Percentiles rank a stretch among this genome's conserved stretches.
Evolutionary conservation across 2,888 invertebrate species (phyloP).

Genomic region (Bembecia ichneumoniformis): DNA sequence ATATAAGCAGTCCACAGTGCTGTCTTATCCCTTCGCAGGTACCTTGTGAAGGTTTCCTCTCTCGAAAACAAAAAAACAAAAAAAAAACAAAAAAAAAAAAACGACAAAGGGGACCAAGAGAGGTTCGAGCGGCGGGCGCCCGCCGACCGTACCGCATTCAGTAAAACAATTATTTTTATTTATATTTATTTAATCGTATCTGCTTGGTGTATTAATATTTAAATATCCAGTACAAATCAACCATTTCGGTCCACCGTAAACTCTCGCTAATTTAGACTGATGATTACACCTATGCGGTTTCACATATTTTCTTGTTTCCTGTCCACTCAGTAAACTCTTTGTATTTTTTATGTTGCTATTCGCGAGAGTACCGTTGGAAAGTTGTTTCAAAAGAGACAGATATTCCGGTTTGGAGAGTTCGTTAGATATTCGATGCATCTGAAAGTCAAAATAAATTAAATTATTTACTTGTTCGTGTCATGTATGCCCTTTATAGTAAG

Average conservation of each 20-base stretch:
- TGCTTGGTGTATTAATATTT: slow-evolving; percentile 53
- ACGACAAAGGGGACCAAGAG: too few species aligned
- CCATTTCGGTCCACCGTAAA: slow-evolving; percentile 59
- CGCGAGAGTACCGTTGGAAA: slow-evolving; percentile 40
- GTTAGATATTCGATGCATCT: slow-evolving; percentile 51
- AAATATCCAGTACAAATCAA: slow-evolving; percentile 59
- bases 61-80: too few species aligned
- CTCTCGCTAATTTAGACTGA: slow-evolving; percentile 43
- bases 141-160: too few species aligned
- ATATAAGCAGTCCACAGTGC: too few species aligned
- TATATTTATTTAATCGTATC: slow-evolving; percentile 32
- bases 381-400: slow-evolving; percentile 42
- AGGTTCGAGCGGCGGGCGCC: too few species aligned
- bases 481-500: too few species aligned
- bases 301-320: slow-evolving; percentile 54
- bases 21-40: too few species aligned
- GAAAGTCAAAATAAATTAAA: slow-evolving; percentile 18
- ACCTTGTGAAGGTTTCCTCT: too few species aligned
- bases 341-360: slow-evolving; percentile 32
- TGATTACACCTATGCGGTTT: slow-evolving; percentile 63
- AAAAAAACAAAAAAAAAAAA: too few species aligned
- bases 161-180: too few species aligned
- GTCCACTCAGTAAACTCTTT: slow-evolving; percentile 44
- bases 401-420: slow-evolving; percentile 58
- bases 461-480: too few species aligned